phyloP scores from a whole-genome alignment of 2,797 vertebrate genomes.

The Enteromius radiatus region DNA sequence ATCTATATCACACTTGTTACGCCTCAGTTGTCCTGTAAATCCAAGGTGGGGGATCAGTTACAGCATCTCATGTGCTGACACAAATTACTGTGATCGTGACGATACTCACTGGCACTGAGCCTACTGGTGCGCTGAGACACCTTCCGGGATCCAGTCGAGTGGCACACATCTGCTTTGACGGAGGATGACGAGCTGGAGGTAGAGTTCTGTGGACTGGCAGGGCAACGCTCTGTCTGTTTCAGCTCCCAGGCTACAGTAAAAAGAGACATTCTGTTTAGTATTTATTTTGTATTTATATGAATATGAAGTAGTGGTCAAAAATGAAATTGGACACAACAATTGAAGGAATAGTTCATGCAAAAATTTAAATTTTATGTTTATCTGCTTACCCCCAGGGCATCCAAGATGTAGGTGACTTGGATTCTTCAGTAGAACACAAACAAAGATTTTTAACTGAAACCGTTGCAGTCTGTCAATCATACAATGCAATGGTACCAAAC shows the following conservation, averaged over 20 bases:
- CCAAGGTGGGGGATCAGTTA: conserved; percentile 33
- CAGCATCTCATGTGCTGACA: conserved; percentile 1
- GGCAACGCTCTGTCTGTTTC: conserved; percentile 75
- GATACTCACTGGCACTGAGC: conserved; percentile 87
- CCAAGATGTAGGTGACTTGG: too few species aligned
- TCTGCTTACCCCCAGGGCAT: too few species aligned
- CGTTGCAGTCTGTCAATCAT: too few species aligned
- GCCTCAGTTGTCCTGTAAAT: conserved; percentile 89
- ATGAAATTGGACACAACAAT: background rate
- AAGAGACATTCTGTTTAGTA: conserved; percentile 4
- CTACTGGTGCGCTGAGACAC: conserved; percentile 87
- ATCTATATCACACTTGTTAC: conserved; percentile 91
- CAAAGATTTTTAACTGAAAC: too few species aligned
- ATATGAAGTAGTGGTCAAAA: background rate
- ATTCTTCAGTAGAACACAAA: too few species aligned
- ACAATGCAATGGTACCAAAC: too few species aligned
- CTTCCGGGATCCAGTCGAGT: conserved; percentile 83
- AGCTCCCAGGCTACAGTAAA: conserved; percentile 77
- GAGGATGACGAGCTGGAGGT: conserved; percentile 75
- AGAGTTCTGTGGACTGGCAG: conserved; percentile 77
- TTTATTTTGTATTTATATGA: background rate
- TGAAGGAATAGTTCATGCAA: too few species aligned
- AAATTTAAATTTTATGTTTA: too few species aligned
- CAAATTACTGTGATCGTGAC: conserved; percentile 3
- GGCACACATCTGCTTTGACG: conserved; percentile 80